phyloP scores from a whole-genome alignment of 2,113 vertebrate species.

The Microtus richardsoni region DNA sequence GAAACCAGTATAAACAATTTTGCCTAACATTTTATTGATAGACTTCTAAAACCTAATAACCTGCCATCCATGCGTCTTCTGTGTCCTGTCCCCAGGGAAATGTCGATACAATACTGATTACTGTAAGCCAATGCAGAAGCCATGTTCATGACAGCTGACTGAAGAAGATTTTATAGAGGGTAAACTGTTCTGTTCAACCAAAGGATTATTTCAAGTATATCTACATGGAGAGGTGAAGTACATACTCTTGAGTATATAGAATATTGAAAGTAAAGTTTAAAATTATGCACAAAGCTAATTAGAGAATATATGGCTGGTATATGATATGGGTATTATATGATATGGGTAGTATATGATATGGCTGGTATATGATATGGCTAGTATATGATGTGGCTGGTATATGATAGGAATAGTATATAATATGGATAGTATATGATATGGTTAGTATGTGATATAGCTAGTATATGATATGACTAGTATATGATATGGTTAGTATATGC shows the following conservation, averaged over 20 bases:
- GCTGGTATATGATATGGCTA: too few relatives aligned
- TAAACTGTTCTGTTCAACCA: neutral
- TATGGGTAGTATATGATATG: too few relatives aligned
- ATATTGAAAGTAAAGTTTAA: neutral
- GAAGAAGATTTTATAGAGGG: neutral
- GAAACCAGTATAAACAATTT: neutral
- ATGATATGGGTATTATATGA: neutral
- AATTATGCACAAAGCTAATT: neutral
- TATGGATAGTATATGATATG: too few relatives aligned
- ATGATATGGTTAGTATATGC: neutral
- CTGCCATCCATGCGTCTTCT: rapidly evolving
- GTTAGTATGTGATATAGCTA: too few relatives aligned
- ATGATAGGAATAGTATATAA: too few relatives aligned
- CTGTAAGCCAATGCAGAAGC: neutral
- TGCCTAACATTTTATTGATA: neutral
- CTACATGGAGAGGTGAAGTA: neutral
- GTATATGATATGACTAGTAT: neutral
- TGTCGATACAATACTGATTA: rapidly evolving
- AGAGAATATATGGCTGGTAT: neutral
- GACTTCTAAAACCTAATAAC: neutral
- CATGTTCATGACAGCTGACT: neutral
- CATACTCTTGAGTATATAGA: neutral
- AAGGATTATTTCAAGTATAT: neutral
- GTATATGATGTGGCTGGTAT: too few relatives aligned
- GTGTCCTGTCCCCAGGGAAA: neutral